Evolutionary conservation across 2,888 invertebrate species (phyloP), one percentile per base, ranked within the genome.

Genomic region (Lepidochrysops patricia): DNA sequence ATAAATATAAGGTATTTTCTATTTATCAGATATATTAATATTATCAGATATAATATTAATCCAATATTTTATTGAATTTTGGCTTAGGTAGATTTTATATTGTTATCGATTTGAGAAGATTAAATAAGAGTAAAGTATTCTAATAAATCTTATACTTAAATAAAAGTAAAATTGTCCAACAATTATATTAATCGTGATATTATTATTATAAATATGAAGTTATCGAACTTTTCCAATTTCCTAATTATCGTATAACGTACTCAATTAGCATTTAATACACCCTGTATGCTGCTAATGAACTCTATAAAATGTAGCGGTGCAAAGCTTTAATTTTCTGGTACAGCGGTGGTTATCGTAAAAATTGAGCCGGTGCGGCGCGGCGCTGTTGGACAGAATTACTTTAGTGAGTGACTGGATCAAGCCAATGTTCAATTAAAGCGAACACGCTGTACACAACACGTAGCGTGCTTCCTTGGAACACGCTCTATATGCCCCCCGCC

Each of bases 371-470:
- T 32, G 54, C 56, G 29, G 19, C 7, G 32, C 54, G 29, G 32
- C 54, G 54, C 56, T 59, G 57, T 37, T 34, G 37, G 48, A 34
- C 60, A 60, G 58, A 57, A 49, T 62, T 61, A 64, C 63, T 64
- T 63, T 54, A 35, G 59, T 52, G 60, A 62, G 54, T 49, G 60
- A 69, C 62, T 67, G 66, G 64, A 66, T 66, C 64, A 65, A 61
- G 64, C 58, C 70, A 67, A 65, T 75, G 75, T 78, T 76, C 79
- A 82, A 82, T 82, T 79, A 78, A 80, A 73, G 68, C 68, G 72
- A 72, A 78, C 80, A 81, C 66, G 75, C 66, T 64, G 64, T 66
- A 72, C 68, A 69, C 72, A 66, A 71, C 70, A 71, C 60, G 61
- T 57, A 52, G 61, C 61, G 25, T 37, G 61, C 52, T 73, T 68